Percentiles rank a stretch among this genome's conserved stretches.
These are phyloP conservation scores for Pachypeltis micranthus DNA, from an alignment of 1,140 invertebrate species.

Conservation along the genomic window DNA sequence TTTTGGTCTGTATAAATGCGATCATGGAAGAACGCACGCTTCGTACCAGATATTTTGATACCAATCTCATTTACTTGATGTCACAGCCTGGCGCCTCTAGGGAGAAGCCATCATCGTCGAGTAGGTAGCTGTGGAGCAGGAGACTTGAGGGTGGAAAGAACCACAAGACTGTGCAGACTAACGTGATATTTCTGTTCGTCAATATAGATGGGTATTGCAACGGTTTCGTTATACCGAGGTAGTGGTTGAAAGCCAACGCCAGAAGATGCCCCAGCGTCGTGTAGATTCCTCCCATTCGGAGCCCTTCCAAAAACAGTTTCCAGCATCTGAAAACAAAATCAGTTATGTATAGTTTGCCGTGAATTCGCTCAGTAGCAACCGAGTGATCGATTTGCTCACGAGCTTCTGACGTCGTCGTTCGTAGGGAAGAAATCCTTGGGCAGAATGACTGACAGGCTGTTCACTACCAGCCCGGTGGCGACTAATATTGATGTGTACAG, in stretches of 20 bases:
- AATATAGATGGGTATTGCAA: conserved; percentile 43
- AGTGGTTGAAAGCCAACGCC: conserved; percentile 54
- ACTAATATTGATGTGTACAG: conserved; percentile 41
- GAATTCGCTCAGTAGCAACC: no score
- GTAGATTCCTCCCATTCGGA: conserved; percentile 42
- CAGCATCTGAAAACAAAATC: conserved; percentile 33
- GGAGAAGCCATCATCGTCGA: conserved; percentile 37
- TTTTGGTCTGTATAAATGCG: no score
- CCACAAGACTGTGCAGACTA: conserved; percentile 43
- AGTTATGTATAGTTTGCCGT: no score
- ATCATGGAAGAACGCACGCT: no score
- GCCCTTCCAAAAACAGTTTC: conserved; percentile 37
- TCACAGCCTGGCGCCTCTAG: not conserved
- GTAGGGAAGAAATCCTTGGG: not conserved
- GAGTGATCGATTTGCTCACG: conserved; percentile 11
- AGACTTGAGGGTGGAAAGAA: conserved; percentile 39
- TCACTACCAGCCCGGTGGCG: conserved; percentile 40
- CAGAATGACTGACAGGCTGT: conserved; percentile 37
- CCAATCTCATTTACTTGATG: conserved; percentile 16
- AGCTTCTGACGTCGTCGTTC: conserved; percentile 19
- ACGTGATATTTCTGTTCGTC: conserved; percentile 30
- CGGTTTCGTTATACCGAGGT: conserved; percentile 47
- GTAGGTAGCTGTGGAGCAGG: conserved; percentile 39
- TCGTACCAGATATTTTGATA: no score
- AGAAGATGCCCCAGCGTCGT: conserved; percentile 52